Conservation (phyloP, 2,113 vertebrate species). For the Ophthalmolycus amberensis region DNA sequence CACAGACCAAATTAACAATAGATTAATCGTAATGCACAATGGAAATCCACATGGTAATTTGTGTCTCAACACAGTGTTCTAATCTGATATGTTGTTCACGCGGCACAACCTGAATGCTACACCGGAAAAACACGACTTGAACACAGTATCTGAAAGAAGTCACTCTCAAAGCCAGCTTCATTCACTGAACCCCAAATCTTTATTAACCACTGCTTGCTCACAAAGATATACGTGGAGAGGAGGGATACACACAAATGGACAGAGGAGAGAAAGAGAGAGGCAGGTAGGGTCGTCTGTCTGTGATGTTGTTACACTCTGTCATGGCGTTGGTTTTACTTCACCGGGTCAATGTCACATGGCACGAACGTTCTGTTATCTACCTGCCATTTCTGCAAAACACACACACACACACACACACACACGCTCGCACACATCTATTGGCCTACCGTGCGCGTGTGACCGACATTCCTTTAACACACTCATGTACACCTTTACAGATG, state of each 20-base stretch:
- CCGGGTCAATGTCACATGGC: slow-evolving; percentile 61
- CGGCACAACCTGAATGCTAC: background rate
- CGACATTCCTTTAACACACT: slow-evolving; percentile 52
- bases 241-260: slow-evolving; percentile 79
- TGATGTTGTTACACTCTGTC: slow-evolving; percentile 53
- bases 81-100: background rate
- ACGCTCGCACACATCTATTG: slow-evolving; percentile 47
- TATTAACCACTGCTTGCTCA: slow-evolving; percentile 87
- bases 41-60: background rate
- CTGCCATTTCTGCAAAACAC: slow-evolving; percentile 66
- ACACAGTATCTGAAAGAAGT: slow-evolving; percentile 34
- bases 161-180: slow-evolving; percentile 50
- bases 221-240: slow-evolving; percentile 83
- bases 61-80: background rate
- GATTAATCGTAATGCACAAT: background rate
- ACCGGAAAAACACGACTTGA: background rate
- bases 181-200: slow-evolving; percentile 86
- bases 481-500: slow-evolving; percentile 61
- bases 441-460: slow-evolving; percentile 57
- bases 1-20: background rate
- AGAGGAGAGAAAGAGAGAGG: slow-evolving; percentile 73
- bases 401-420: slow-evolving; percentile 65
- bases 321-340: slow-evolving; percentile 45
- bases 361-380: slow-evolving; percentile 56
- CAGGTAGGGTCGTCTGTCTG: slow-evolving; percentile 67